phyloP scores from a whole-genome alignment of 1,140 invertebrate genomes.

The Brachionus rubens region DNA sequence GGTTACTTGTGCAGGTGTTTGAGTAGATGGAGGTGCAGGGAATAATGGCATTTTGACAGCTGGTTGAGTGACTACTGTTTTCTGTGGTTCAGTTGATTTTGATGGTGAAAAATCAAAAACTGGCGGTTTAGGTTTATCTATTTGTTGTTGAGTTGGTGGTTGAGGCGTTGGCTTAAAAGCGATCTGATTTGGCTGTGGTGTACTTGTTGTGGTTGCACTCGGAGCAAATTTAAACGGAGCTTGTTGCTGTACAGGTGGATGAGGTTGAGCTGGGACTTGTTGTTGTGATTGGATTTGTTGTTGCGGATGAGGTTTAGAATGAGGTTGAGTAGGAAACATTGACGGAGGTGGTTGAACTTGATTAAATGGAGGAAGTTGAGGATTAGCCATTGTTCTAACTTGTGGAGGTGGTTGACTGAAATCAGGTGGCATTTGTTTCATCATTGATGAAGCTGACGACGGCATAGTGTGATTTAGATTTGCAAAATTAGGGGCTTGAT shows the following conservation, averaged over 20 bases:
- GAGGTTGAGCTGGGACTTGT: neutral
- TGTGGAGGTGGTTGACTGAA: neutral
- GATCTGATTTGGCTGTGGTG: conserved; percentile 1
- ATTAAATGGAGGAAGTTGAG: neutral
- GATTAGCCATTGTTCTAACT: neutral
- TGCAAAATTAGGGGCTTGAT: neutral
- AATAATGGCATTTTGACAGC: neutral
- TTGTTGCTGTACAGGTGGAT: neutral
- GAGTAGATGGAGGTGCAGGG: neutral
- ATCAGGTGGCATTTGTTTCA: neutral
- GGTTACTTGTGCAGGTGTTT: neutral
- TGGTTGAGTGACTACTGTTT: neutral
- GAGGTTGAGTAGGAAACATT: neutral
- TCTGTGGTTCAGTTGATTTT: neutral
- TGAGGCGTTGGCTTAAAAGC: neutral
- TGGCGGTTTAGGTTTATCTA: conserved; percentile 4
- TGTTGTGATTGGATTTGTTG: neutral
- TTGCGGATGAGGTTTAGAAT: too few species aligned
- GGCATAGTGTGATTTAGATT: conserved; percentile 21
- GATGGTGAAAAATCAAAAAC: conserved; percentile 32
- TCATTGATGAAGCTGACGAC: conserved; percentile 9
- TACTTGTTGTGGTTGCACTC: neutral
- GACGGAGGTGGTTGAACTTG: neutral
- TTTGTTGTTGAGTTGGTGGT: neutral
- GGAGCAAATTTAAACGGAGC: neutral